These are phyloP conservation scores for Chymomyza fuscimana DNA, from an alignment of 2,888 invertebrate genomes.

Conservation along the genomic window DNA sequence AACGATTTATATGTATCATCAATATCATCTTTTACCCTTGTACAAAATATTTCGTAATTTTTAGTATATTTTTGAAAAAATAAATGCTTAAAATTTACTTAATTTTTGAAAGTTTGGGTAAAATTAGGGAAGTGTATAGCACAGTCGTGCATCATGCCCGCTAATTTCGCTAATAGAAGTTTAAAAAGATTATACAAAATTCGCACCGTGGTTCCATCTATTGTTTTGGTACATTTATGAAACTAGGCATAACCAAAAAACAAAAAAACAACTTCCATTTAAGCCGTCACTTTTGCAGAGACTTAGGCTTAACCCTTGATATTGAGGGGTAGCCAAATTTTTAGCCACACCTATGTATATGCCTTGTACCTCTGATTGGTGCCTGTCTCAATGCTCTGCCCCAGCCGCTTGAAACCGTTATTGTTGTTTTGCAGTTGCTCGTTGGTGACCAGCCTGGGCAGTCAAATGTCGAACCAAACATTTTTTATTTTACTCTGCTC, in stretches of 20 bases:
- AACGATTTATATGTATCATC: too few relatives aligned
- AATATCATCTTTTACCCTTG: too few relatives aligned
- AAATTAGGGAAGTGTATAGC: too few relatives aligned
- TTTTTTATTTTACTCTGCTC: slow-evolving; percentile 34
- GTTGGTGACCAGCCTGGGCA: slow-evolving; percentile 41
- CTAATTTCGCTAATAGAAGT: too few relatives aligned
- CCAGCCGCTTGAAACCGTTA: slow-evolving; percentile 7
- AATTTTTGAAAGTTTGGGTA: too few relatives aligned
- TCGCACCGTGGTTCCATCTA: too few relatives aligned
- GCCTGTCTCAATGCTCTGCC: slow-evolving; percentile 35
- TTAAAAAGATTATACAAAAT: too few relatives aligned
- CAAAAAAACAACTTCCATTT: background rate
- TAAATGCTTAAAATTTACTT: too few relatives aligned
- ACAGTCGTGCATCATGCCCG: too few relatives aligned
- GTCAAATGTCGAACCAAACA: slow-evolving; percentile 66
- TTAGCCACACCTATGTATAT: slow-evolving; percentile 56
- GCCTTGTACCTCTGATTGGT: slow-evolving; percentile 57
- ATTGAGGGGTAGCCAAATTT: slow-evolving; percentile 30
- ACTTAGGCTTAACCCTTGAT: background rate
- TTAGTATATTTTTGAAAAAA: too few relatives aligned
- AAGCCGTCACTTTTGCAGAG: background rate
- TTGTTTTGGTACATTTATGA: background rate
- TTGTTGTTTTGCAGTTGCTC: slow-evolving; percentile 29
- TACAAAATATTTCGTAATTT: too few relatives aligned
- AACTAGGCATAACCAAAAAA: background rate